These are phyloP conservation scores for Acleris laterana DNA, from an alignment of 2,888 invertebrate species.

Conservation along the genomic window DNA sequence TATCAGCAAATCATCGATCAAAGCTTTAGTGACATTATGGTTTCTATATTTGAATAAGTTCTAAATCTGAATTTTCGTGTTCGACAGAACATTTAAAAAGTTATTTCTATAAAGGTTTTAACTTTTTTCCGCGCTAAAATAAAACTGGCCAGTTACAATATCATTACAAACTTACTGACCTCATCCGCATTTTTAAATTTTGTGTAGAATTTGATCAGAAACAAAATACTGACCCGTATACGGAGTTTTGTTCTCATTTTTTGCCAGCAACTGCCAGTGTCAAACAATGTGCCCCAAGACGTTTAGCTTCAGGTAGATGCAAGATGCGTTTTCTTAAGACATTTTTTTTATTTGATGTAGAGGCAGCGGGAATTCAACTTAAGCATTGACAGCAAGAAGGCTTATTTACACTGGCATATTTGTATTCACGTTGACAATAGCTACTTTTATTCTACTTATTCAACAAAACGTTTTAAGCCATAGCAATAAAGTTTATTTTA, in stretches of 20 bases:
- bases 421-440: constrained; percentile 30
- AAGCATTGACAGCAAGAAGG: constrained; percentile 26
- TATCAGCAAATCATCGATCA: too few species aligned
- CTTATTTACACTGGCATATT: constrained; percentile 39
- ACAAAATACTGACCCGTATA: constrained; percentile 4
- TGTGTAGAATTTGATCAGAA: constrained; percentile 17
- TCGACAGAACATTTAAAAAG: too few species aligned
- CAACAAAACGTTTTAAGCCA: constrained; percentile 13
- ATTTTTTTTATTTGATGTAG: constrained; percentile 45
- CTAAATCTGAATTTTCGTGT: too few species aligned
- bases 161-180: not conserved
- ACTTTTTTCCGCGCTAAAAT: not conserved
- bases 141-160: not conserved
- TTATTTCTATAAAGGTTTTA: not conserved
- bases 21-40: too few species aligned
- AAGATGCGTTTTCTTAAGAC: constrained; percentile 80
- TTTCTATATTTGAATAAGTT: too few species aligned
- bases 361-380: not conserved
- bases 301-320: constrained; percentile 68
- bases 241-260: not conserved
- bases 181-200: not conserved
- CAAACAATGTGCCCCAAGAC: constrained; percentile 45
- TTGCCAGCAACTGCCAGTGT: constrained; percentile 16
- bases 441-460: constrained; percentile 5
- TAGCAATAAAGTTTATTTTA: constrained; percentile 46